phyloP scores from a whole-genome alignment of 1,140 invertebrate species.

The Brachionus sp. region DNA sequence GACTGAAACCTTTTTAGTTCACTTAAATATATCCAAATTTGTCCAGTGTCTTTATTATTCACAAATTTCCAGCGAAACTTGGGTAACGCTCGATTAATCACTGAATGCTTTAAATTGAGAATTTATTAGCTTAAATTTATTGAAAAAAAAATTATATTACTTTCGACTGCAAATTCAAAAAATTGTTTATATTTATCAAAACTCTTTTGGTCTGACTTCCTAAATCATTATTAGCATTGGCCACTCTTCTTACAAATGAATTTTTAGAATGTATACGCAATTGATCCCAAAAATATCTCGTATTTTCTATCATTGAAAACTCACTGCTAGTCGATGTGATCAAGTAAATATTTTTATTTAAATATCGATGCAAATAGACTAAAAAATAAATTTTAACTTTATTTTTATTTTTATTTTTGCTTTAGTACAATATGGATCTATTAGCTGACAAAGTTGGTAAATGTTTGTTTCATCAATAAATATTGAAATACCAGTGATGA shows the following conservation, averaged over 20 bases:
- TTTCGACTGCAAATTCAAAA: not conserved
- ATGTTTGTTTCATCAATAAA: not conserved
- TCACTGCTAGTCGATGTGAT: conserved; percentile 12
- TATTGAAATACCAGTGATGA: not conserved
- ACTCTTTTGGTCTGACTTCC: not conserved
- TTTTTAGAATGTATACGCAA: not conserved
- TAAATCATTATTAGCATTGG: not conserved
- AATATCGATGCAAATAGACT: not conserved
- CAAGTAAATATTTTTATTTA: conserved; percentile 14
- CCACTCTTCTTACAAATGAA: not conserved
- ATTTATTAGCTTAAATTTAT: not conserved
- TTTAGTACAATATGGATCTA: conserved; percentile 20
- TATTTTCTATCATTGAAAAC: conserved; percentile 7
- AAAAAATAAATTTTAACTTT: not conserved
- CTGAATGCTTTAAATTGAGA: not conserved
- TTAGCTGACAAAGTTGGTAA: conserved; percentile 1
- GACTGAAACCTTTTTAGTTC: not conserved
- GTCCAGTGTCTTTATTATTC: conserved; percentile 4
- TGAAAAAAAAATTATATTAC: not conserved
- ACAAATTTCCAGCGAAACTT: conserved; percentile 28
- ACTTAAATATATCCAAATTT: not conserved
- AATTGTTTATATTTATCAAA: conserved; percentile 14
- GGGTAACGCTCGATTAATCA: not conserved
- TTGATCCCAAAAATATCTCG: conserved; percentile 11
- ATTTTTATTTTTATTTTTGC: no score